A percentile compares a stretch with the other conserved stretches of the same genome.
These are phyloP conservation scores for Habropoda laboriosa DNA, from an alignment of 1,140 invertebrate genomes.

Conservation along the genomic window DNA sequence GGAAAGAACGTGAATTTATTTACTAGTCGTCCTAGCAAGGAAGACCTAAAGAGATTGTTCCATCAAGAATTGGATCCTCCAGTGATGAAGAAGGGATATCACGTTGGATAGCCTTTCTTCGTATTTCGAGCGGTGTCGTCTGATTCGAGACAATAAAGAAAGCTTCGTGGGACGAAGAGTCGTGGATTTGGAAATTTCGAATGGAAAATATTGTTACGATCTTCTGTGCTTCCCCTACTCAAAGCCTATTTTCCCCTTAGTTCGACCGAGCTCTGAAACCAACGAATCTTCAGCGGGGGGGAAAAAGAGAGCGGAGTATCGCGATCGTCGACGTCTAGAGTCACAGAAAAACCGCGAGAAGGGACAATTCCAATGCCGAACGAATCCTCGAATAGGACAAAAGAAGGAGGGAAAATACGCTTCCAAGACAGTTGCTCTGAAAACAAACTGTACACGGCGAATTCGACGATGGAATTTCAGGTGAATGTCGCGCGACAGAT, in stretches of 20 bases:
- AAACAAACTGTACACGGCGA: not conserved
- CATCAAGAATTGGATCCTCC: too few relatives aligned
- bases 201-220: too few relatives aligned
- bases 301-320: not conserved
- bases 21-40: too few relatives aligned
- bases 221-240: too few relatives aligned
- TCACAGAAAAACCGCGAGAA: not conserved
- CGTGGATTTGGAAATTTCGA: too few relatives aligned
- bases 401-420: not conserved
- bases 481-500: constrained; percentile 15
- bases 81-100: too few relatives aligned
- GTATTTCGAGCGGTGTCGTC: too few relatives aligned
- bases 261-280: not conserved
- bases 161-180: too few relatives aligned
- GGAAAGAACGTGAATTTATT: too few relatives aligned
- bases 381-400: not conserved
- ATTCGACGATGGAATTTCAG: constrained; percentile 31
- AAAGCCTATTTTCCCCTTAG: not conserved
- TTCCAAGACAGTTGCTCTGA: constrained; percentile 19
- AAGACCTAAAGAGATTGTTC: too few relatives aligned
- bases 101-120: too few relatives aligned
- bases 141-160: too few relatives aligned
- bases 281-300: not conserved
- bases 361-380: not conserved
- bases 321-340: not conserved